Percentiles rank a stretch among this genome's conserved stretches.
phyloP scores from a whole-genome alignment of 2,888 invertebrate genomes.

The Phengaris arion region DNA sequence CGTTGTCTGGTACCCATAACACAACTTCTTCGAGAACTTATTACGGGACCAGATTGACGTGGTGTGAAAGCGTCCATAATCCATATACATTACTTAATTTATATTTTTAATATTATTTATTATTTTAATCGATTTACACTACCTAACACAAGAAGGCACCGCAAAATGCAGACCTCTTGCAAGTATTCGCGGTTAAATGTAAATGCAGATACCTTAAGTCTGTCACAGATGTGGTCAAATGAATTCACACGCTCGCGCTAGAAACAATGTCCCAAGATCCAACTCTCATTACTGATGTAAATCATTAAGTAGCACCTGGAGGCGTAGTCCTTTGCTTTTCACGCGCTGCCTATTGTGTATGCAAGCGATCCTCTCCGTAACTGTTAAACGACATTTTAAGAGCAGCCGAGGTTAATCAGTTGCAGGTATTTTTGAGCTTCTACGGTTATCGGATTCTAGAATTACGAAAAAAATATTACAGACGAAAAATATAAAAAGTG shows the following conservation, averaged over 20 bases:
- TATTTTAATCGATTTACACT: too few relatives aligned
- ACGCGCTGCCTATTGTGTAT: constrained; percentile 57
- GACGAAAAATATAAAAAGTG: background rate
- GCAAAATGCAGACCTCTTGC: background rate
- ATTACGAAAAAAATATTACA: constrained; percentile 12
- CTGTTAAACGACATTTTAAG: constrained; percentile 48
- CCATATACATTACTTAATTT: too few relatives aligned
- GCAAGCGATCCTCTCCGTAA: constrained; percentile 54
- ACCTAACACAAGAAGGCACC: background rate
- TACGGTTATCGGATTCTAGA: constrained; percentile 32
- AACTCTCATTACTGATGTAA: constrained; percentile 49
- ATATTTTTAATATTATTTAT: too few relatives aligned
- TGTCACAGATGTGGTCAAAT: background rate
- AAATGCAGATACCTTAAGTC: background rate
- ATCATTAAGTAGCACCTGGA: constrained; percentile 57
- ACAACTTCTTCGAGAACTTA: too few relatives aligned
- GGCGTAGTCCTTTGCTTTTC: constrained; percentile 61
- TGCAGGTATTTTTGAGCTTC: constrained; percentile 38
- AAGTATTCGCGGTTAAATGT: background rate
- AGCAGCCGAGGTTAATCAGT: constrained; percentile 48
- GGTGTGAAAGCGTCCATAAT: too few relatives aligned
- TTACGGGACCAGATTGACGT: too few relatives aligned
- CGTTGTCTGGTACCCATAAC: too few relatives aligned
- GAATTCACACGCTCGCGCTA: background rate
- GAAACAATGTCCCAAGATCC: constrained; percentile 41